phyloP scores from a whole-genome alignment of 1,140 invertebrate species.

The Rhopalosiphum padi region DNA sequence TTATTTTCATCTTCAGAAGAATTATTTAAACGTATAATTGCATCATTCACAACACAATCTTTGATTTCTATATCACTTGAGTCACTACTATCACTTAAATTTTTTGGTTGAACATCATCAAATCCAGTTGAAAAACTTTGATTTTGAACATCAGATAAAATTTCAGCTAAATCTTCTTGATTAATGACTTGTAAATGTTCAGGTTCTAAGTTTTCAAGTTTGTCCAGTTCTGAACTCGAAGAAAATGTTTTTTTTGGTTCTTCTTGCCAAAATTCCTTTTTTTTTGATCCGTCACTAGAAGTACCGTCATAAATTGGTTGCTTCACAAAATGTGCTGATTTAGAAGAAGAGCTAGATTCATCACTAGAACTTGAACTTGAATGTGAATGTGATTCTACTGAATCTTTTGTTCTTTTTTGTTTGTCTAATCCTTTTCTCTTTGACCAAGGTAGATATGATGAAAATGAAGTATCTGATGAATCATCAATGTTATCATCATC shows the following conservation, averaged over 20 bases:
- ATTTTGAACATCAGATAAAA: slow-evolving; percentile 70
- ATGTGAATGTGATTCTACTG: slow-evolving; percentile 33
- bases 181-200: slow-evolving; percentile 67
- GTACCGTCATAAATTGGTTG: slow-evolving; percentile 23
- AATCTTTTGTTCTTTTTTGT: slow-evolving; percentile 50
- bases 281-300: slow-evolving; percentile 53
- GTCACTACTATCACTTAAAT: slow-evolving; percentile 65
- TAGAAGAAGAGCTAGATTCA: slow-evolving; percentile 53
- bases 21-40: slow-evolving; percentile 65
- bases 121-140: slow-evolving; percentile 72
- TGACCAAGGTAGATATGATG: slow-evolving; percentile 52
- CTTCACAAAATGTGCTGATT: slow-evolving; percentile 38
- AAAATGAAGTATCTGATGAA: slow-evolving; percentile 50
- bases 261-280: slow-evolving; percentile 49
- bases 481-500: slow-evolving; percentile 57
- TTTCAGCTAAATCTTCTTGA: slow-evolving; percentile 73
- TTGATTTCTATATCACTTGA: slow-evolving; percentile 59
- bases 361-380: slow-evolving; percentile 55
- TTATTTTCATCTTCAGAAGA: slow-evolving; percentile 66
- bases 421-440: slow-evolving; percentile 41
- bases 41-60: slow-evolving; percentile 61
- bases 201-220: slow-evolving; percentile 50
- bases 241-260: slow-evolving; percentile 49
- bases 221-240: slow-evolving; percentile 50
- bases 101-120: slow-evolving; percentile 72